Evolutionary conservation across 2,797 vertebrate species (phyloP), one percentile per base, ranked within the genome.

Genomic region (Scolopax bukidnonensis): DNA sequence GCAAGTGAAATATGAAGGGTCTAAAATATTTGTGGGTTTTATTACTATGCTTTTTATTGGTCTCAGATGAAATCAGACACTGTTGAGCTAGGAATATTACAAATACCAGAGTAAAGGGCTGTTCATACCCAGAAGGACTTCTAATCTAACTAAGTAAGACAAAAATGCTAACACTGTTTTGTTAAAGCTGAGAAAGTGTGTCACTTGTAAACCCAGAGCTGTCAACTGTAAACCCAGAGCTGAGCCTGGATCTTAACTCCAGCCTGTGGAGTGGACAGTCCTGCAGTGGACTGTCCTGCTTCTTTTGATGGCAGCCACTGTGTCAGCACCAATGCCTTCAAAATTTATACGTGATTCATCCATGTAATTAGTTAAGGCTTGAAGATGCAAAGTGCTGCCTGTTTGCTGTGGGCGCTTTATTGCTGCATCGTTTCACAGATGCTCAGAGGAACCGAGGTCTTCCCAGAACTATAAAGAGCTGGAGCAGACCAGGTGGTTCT

Each of bases 381-480:
- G 83, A 69, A 45, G 50, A 86, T 76, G 64, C 56, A 48, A 32
- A 73, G 47, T 1, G 0, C 60, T 91, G 41, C 75, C 86, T 53
- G 28, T 73, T 28, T 50, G 80, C 79, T 63, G 32, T 2, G 9
- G 74, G 59, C 0, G 1, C 91, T 81, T 93, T 88, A 63, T 67
- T 94, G 83, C 85, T 50, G 43, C 84, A 59, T 82, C 90, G n/a
- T 95, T 93, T 90, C 80, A 36, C 24, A 74, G 70, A 60, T 82
- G 83, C 74, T 90, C 56, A n/a, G 25, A 95, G 85, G 80, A 91
- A 86, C 48, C 8, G 8, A 64, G 59, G 48, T 65, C 87, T 95
- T 92, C 88, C 47, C 67, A 47, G 77, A 76, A 71, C 74, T 76
- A 48, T 76, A 76, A 93, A 84, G 87, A 95, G 36, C 83, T 89